These are phyloP conservation scores for Drosophila ustulata DNA, from an alignment of 2,888 invertebrate genomes.

Conservation along the genomic window DNA sequence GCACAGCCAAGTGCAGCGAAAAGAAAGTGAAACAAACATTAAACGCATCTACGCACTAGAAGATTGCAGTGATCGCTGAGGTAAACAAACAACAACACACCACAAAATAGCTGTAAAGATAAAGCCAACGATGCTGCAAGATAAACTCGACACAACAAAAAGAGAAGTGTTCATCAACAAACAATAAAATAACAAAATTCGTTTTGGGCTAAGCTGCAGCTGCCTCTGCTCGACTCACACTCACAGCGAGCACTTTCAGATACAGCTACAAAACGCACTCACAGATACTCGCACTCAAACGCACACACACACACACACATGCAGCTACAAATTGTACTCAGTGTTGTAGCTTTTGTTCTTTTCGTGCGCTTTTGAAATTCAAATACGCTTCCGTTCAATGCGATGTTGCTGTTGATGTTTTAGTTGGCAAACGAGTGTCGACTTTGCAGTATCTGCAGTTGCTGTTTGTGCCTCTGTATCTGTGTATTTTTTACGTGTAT, in stretches of 20 bases:
- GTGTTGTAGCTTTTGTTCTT: slow-evolving; percentile 74
- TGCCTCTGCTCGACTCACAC: slow-evolving; percentile 9
- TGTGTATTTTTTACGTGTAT: slow-evolving; percentile 16
- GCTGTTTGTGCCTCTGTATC: slow-evolving; percentile 38
- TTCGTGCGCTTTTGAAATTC: slow-evolving; percentile 77
- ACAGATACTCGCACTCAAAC: slow-evolving; percentile 26
- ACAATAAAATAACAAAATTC: slow-evolving; percentile 23
- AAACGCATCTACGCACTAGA: slow-evolving; percentile 6
- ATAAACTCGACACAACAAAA: background rate
- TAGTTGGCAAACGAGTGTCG: slow-evolving; percentile 82
- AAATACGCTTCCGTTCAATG: slow-evolving; percentile 75
- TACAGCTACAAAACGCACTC: slow-evolving; percentile 14
- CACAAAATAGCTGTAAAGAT: slow-evolving; percentile 27
- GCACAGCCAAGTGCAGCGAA: slow-evolving; percentile 63
- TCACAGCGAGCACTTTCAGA: background rate
- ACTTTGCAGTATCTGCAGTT: slow-evolving; percentile 78
- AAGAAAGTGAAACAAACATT: slow-evolving; percentile 65
- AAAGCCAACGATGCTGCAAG: slow-evolving; percentile 18
- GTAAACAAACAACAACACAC: slow-evolving; percentile 41
- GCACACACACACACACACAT: slow-evolving; percentile 26
- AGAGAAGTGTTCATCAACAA: slow-evolving; percentile 26
- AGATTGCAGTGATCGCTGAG: slow-evolving; percentile 30
- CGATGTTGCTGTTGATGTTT: slow-evolving; percentile 39
- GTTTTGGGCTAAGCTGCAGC: slow-evolving; percentile 58
- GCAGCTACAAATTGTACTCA: slow-evolving; percentile 26